Percentiles rank a stretch among this genome's conserved stretches.
These are phyloP conservation scores for Platynereis dumerilii DNA, from an alignment of 2,888 invertebrate genomes.

Conservation along the genomic window DNA sequence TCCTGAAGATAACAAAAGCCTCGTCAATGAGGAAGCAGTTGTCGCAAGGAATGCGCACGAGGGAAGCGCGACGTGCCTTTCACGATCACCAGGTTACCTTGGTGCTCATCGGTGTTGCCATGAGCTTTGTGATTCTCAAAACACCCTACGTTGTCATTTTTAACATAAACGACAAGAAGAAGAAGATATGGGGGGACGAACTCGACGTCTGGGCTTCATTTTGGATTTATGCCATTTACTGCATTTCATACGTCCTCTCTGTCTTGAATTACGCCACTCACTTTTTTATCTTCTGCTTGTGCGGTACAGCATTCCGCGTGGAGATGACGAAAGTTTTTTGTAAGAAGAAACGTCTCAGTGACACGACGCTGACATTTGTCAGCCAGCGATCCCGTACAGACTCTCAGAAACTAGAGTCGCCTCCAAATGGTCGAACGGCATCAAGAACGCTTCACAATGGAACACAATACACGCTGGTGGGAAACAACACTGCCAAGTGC, in stretches of 20 bases:
- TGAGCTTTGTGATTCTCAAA: conserved; percentile 20
- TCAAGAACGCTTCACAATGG: too few species aligned
- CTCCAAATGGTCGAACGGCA: too few species aligned
- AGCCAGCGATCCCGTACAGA: too few species aligned
- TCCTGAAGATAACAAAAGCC: conserved; percentile 15
- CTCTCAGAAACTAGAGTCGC: too few species aligned
- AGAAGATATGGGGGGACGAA: background rate
- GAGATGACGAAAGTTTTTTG: conserved; percentile 16
- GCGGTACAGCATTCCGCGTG: conserved; percentile 11
- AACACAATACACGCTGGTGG: too few species aligned
- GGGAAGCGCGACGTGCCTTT: conserved; percentile 11
- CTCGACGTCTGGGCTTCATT: conserved; percentile 9
- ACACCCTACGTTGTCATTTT: conserved; percentile 18
- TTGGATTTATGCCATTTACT: conserved; percentile 8
- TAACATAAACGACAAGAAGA: conserved; percentile 17
- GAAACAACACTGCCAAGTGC: too few species aligned
- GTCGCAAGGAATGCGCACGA: conserved; percentile 2
- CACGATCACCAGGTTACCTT: conserved; percentile 20
- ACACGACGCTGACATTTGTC: conserved; percentile 5
- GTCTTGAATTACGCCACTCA: conserved; percentile 22
- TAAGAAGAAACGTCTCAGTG: background rate
- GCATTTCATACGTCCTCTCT: conserved; percentile 14
- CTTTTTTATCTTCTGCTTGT: conserved; percentile 23
- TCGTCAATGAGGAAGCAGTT: conserved; percentile 5
- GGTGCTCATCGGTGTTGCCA: conserved; percentile 22